Evolutionary conservation across 2,888 invertebrate species (phyloP).

Genomic region (Cephus spinipes): DNA sequence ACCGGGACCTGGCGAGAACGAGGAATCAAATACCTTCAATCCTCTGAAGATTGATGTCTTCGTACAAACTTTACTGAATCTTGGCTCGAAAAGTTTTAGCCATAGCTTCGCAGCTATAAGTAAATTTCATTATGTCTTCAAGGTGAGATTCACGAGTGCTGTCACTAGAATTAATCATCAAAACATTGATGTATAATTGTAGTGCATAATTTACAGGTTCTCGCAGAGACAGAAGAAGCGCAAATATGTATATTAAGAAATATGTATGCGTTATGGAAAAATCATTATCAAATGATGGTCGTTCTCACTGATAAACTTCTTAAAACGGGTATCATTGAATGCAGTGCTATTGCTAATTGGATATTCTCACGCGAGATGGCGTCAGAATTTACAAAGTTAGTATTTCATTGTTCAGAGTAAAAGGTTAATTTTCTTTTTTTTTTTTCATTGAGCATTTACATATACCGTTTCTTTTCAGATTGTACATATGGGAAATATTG

Average conservation of each 20-base stretch:
- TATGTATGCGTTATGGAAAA: slow-evolving; percentile 94
- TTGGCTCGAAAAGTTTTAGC: slow-evolving; percentile 97
- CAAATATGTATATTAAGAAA: slow-evolving; percentile 94
- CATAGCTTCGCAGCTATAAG: slow-evolving; percentile 99
- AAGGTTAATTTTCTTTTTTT: slow-evolving; percentile 2
- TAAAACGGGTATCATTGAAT: slow-evolving; percentile 97
- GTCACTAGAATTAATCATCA: neutral
- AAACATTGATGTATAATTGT: neutral
- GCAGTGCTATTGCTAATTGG: slow-evolving; percentile 98
- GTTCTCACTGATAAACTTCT: slow-evolving; percentile 97
- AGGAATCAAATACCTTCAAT: slow-evolving; percentile 82
- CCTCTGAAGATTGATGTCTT: slow-evolving; percentile 97
- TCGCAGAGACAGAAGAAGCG: slow-evolving; percentile 94
- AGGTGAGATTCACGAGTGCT: slow-evolving; percentile 69
- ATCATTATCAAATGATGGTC: slow-evolving; percentile 97
- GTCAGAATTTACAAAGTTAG: slow-evolving; percentile 84
- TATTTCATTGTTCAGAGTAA: slow-evolving; percentile 13
- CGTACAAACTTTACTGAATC: slow-evolving; percentile 92
- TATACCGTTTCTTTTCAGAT: slow-evolving; percentile 68
- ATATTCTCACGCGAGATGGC: slow-evolving; percentile 96
- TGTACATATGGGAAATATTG: slow-evolving; percentile 96
- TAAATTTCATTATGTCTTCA: slow-evolving; percentile 93
- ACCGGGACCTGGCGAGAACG: slow-evolving; percentile 83
- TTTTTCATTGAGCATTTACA: neutral
- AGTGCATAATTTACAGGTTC: slow-evolving; percentile 70